Evolutionary conservation across 2,113 vertebrate species (phyloP).

Genomic region (Scatophagus argus): DNA sequence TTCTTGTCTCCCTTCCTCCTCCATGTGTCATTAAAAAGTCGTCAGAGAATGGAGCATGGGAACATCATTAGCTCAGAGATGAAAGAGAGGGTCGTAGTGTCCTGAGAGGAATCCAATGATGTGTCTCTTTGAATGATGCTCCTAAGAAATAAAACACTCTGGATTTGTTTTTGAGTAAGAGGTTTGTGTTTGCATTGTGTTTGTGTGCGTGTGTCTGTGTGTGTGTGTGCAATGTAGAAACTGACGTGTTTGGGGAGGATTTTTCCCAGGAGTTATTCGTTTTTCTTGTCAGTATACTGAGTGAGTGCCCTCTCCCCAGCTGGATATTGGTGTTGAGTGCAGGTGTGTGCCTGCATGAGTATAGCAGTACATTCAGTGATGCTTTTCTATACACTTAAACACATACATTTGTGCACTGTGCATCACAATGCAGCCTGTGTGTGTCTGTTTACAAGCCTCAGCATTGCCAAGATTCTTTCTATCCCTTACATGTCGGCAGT

Average conservation of each 20-base stretch:
- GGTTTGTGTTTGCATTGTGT: background rate
- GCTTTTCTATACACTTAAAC: background rate
- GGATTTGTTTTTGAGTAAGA: slow-evolving; percentile 30
- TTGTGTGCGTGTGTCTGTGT: background rate
- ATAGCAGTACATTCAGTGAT: background rate
- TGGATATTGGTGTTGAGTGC: background rate
- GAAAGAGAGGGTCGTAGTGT: slow-evolving; percentile 47
- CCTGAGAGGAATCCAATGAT: slow-evolving; percentile 53
- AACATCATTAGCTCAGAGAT: slow-evolving; percentile 66
- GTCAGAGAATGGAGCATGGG: slow-evolving; percentile 27
- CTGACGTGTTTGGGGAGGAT: background rate
- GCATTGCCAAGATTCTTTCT: slow-evolving; percentile 17
- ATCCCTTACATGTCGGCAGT: slow-evolving; percentile 45
- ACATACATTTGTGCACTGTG: background rate
- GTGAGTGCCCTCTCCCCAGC: background rate
- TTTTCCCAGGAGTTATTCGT: slow-evolving; percentile 31
- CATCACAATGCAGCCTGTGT: slow-evolving; percentile 24
- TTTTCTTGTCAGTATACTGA: background rate
- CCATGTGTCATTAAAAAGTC: slow-evolving; percentile 58
- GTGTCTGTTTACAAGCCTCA: slow-evolving; percentile 37
- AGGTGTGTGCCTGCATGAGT: slow-evolving; percentile 5
- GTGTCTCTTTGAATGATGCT: slow-evolving; percentile 43
- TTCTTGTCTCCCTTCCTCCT: background rate
- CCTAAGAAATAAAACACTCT: slow-evolving; percentile 21
- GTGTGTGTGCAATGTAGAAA: background rate